Conservation (phyloP, 2,888 invertebrate species). For the Taenaris catops region DNA sequence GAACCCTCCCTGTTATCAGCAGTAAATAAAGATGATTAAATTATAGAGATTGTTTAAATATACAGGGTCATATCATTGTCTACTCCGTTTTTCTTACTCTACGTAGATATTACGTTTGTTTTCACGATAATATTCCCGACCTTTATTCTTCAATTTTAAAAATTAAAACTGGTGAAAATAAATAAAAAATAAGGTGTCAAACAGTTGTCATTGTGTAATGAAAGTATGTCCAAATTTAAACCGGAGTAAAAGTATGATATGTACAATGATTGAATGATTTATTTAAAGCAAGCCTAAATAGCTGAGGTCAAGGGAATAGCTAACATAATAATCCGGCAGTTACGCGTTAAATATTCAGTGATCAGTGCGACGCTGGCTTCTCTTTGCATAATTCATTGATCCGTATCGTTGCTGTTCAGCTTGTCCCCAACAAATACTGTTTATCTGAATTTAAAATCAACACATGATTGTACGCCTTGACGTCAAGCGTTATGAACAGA, state of each 20-base stretch:
- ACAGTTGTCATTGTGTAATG: slow-evolving; percentile 4
- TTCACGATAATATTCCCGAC: too few relatives aligned
- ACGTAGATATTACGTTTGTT: too few relatives aligned
- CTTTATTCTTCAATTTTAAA: too few relatives aligned
- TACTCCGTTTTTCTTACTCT: too few relatives aligned
- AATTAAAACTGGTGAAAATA: too few relatives aligned
- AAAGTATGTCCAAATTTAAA: slow-evolving; percentile 17
- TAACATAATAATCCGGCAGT: slow-evolving; percentile 44
- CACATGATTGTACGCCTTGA: slow-evolving; percentile 28
- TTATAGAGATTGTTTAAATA: too few relatives aligned
- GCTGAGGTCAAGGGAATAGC: slow-evolving; percentile 40
- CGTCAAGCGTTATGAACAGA: slow-evolving; percentile 19
- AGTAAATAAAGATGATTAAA: too few relatives aligned
- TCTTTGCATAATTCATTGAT: slow-evolving; percentile 69
- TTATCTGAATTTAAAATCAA: slow-evolving; percentile 52
- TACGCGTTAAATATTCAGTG: slow-evolving; percentile 61
- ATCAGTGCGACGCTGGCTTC: slow-evolving; percentile 35
- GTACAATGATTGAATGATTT: neutral
- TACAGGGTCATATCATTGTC: too few relatives aligned
- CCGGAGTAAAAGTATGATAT: slow-evolving; percentile 3
- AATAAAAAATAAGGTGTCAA: too few relatives aligned
- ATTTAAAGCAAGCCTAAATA: slow-evolving; percentile 1
- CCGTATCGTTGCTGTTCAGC: slow-evolving; percentile 37
- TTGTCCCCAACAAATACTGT: slow-evolving; percentile 35
- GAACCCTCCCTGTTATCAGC: too few relatives aligned